Base-by-base conservation (phyloP, 1,140 invertebrate genomes). In the Ruditapes philippinarum region DNA sequence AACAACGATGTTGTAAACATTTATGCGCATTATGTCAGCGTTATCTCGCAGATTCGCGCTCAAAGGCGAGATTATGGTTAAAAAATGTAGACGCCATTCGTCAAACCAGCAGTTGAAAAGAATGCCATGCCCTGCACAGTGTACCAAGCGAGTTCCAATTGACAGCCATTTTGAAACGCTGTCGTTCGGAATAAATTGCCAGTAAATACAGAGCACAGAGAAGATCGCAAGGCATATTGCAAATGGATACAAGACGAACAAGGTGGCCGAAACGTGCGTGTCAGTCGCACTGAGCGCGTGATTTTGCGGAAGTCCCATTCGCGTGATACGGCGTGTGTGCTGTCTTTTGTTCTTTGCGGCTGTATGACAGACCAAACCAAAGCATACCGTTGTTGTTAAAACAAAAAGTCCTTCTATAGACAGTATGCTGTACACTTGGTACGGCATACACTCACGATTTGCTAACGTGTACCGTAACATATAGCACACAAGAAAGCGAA, bases 1-100 rank as follows among this genome's bases (percentile, higher is more conserved):
- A 33, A 81, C 17, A 28, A 81, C 78, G 31, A 81, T 81, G n/a
- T 81, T 81, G 33, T 81, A 81, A 1, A 81, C 78, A 25, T 81
- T 49, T 4, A 62, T 25, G 28, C 78, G n/a, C 78, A 81, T 81
- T 19, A 11, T 28, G 38, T n/a, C 51, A 1, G 38, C 51, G 5
- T 17, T 36, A 31, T 54, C 54, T 28, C 78, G 51, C n/a, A 81
- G 17, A 14, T 33, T 17, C 3, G 2, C n/a, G 33, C 57, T 81
- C 1, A 81, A 14, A n/a, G 78, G 78, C 14, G 78, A 81, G 2
- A 81, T 4, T 1, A 81, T 0, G 1, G 54, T 81, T 40, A 81
- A 33, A 7, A 81, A 40, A 25, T 54, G 51, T 14, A 81, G 78
- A 19, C 78, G 25, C 14, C 78, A 33, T 38, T 81, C 78, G 54